Evolutionary conservation across 2,888 invertebrate genomes (phyloP).

Genomic region (Gisinianus flammeolus): DNA sequence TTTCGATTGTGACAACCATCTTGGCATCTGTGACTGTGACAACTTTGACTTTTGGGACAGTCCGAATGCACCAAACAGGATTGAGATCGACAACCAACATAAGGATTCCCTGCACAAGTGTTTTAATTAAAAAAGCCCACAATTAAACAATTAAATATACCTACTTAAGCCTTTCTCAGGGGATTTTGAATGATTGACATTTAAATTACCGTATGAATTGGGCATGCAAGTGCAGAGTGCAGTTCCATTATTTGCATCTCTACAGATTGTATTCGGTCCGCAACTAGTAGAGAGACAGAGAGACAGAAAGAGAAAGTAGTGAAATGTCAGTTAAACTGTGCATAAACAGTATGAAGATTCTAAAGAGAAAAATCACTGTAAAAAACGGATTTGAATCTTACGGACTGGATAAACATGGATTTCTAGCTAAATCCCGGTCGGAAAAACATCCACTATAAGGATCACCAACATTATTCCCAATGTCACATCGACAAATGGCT

Average conservation of each 20-base stretch:
- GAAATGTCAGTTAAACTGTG: too few relatives aligned
- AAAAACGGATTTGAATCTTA: too few relatives aligned
- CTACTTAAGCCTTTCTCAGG: too few relatives aligned
- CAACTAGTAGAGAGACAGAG: too few relatives aligned
- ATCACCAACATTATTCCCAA: slow-evolving; percentile 19
- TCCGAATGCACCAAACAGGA: slow-evolving; percentile 16
- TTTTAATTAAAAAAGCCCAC: neutral
- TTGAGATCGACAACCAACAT: slow-evolving; percentile 16
- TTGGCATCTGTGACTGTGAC: slow-evolving; percentile 21
- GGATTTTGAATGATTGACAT: too few relatives aligned
- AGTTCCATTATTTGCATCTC: slow-evolving; percentile 22
- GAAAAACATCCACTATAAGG: slow-evolving; percentile 27
- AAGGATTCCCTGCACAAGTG: slow-evolving; percentile 33
- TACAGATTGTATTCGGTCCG: slow-evolving; percentile 49
- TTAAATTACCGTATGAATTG: neutral
- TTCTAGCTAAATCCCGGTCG: slow-evolving; percentile 12
- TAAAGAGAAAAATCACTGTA: too few relatives aligned
- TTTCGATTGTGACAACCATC: slow-evolving; percentile 19
- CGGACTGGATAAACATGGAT: slow-evolving; percentile 27
- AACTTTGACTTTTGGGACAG: slow-evolving; percentile 21
- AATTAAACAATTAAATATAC: too few relatives aligned
- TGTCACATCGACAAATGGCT: slow-evolving; percentile 20
- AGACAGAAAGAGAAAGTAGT: too few relatives aligned
- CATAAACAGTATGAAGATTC: too few relatives aligned
- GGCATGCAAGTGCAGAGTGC: slow-evolving; percentile 30